Conservation (phyloP, 2,888 invertebrate genomes). For the Diaphora mendica region DNA sequence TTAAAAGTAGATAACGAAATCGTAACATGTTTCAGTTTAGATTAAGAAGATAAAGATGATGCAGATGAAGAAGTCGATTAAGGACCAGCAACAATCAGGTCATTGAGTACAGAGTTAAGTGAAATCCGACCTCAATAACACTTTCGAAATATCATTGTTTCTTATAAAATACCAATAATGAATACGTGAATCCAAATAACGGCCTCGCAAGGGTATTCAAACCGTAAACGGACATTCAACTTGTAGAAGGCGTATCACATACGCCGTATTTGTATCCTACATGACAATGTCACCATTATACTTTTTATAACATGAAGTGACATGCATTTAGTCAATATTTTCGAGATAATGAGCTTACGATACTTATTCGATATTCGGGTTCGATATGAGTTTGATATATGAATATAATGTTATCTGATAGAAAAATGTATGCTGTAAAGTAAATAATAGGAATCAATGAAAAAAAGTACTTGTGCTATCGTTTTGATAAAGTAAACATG, state of each 20-base stretch:
- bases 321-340: constrained; percentile 30
- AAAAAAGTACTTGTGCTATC: background rate
- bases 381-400: constrained; percentile 16
- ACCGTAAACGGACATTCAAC: constrained; percentile 67
- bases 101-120: constrained; percentile 22
- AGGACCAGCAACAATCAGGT: constrained; percentile 11
- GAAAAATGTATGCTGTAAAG: background rate
- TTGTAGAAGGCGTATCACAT: constrained; percentile 60
- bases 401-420: background rate
- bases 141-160: constrained; percentile 20
- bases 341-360: constrained; percentile 30
- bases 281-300: constrained; percentile 56
- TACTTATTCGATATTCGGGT: constrained; percentile 37
- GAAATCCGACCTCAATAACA: constrained; percentile 36
- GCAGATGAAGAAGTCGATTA: background rate
- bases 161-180: constrained; percentile 37
- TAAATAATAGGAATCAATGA: background rate
- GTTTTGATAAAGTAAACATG: background rate
- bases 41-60: background rate
- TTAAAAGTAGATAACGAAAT: background rate
- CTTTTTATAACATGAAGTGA: constrained; percentile 59
- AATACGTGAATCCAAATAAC: constrained; percentile 52
- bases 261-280: constrained; percentile 61
- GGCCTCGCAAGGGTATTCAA: constrained; percentile 47
- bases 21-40: background rate